phyloP scores from a whole-genome alignment of 2,113 vertebrate genomes.

The Pterophyllum scalare region DNA sequence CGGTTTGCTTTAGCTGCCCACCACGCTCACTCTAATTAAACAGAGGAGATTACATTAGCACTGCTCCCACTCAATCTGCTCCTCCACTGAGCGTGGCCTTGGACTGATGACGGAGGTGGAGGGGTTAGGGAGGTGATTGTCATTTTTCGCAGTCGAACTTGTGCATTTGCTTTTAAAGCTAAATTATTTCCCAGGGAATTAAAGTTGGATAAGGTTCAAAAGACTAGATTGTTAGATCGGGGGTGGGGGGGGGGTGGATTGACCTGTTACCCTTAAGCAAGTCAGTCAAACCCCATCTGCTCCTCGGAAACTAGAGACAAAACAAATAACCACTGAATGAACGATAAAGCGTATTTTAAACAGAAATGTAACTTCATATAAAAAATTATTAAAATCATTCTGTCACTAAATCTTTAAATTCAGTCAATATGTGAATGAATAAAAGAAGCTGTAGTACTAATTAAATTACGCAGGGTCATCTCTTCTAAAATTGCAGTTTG shows the following conservation, averaged over 20 bases:
- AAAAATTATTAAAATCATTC: background rate
- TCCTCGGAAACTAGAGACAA: background rate
- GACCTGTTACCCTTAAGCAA: slow-evolving; percentile 2
- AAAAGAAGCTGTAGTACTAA: background rate
- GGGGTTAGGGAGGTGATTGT: slow-evolving; percentile 38
- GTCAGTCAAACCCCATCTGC: background rate
- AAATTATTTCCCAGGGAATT: background rate
- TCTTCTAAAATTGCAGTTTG: background rate
- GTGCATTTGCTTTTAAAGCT: background rate
- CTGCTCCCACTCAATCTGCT: slow-evolving; percentile 71
- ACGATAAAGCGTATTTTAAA: background rate
- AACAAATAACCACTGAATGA: background rate
- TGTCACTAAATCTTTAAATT: background rate
- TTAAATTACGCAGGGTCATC: background rate
- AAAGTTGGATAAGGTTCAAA: background rate
- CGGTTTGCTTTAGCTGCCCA: slow-evolving; percentile 74
- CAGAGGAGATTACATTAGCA: slow-evolving; percentile 76
- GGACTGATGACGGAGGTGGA: slow-evolving; percentile 32
- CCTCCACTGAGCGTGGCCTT: slow-evolving; percentile 44
- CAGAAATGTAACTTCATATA: background rate
- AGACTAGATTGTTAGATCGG: background rate
- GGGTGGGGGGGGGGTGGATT: background rate
- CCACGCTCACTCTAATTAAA: slow-evolving; percentile 79
- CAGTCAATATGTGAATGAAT: background rate
- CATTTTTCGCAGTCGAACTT: slow-evolving; percentile 11